phyloP scores from a whole-genome alignment of 2,797 vertebrate genomes.

The Lagocephalus sceleratus region DNA sequence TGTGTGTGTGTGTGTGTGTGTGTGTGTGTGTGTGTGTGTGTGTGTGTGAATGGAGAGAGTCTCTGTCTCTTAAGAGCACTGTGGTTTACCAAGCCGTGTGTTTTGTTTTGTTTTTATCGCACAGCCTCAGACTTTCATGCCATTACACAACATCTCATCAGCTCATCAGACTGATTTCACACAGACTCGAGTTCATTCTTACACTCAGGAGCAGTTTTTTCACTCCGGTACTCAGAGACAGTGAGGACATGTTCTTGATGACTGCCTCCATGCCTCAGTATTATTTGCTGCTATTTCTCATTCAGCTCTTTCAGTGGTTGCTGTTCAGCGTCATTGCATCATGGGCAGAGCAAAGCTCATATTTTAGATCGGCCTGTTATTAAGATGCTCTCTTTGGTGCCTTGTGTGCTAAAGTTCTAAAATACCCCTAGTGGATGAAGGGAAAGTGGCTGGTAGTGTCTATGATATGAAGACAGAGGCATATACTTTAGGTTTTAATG shows the following conservation, averaged over 20 bases:
- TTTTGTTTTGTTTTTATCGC: conserved; percentile 4
- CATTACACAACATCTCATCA: conserved; percentile 43
- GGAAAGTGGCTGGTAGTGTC: not conserved
- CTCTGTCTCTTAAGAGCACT: conserved; percentile 7
- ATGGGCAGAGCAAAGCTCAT: conserved; percentile 11
- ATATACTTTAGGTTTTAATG: not conserved
- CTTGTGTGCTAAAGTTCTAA: conserved; percentile 4
- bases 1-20: conserved; percentile 1
- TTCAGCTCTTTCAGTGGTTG: not conserved
- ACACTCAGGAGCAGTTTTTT: not conserved
- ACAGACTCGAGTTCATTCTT: conserved; percentile 19
- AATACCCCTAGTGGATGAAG: conserved; percentile 6
- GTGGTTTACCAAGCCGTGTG: conserved; percentile 15
- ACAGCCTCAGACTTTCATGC: conserved; percentile 34
- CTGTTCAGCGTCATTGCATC: conserved; percentile 13
- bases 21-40: conserved; percentile 3
- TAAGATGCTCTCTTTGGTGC: conserved; percentile 24
- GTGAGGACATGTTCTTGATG: too few species aligned
- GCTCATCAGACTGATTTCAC: conserved; percentile 60
- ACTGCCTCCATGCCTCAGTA: conserved; percentile 5
- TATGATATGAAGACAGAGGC: too few species aligned
- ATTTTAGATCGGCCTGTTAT: conserved; percentile 28
- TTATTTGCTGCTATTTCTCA: conserved; percentile 11
- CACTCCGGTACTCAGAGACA: not conserved
- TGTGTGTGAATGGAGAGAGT: too few species aligned